A percentile compares a stretch with the other conserved stretches of the same genome.
phyloP scores from a whole-genome alignment of 2,888 invertebrate genomes.

The Nephrotoma flavescens region DNA sequence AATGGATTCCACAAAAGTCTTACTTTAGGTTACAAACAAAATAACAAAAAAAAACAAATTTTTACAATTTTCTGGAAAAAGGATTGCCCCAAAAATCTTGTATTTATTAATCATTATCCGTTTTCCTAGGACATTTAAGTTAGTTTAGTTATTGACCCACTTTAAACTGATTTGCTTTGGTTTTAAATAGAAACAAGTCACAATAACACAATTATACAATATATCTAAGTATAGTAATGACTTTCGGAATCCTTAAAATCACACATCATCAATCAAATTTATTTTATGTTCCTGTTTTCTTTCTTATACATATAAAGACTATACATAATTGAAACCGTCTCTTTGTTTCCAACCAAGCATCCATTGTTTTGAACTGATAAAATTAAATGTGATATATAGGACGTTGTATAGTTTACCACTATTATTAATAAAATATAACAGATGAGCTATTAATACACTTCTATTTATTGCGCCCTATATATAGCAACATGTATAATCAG shows the following conservation, averaged over 20 bases:
- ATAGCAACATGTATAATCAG: background rate
- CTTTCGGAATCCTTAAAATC: background rate
- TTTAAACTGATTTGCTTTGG: background rate
- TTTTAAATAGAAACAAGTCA: background rate
- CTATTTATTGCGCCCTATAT: background rate
- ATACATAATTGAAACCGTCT: background rate
- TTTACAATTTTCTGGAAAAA: too few relatives aligned
- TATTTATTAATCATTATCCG: background rate
- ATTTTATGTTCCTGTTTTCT: background rate
- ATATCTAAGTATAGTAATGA: background rate
- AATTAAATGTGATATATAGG: background rate
- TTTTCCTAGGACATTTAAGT: background rate
- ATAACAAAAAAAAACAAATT: too few relatives aligned
- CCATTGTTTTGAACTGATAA: background rate
- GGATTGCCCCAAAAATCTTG: too few relatives aligned
- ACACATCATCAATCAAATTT: background rate
- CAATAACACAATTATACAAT: background rate
- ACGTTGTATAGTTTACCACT: background rate
- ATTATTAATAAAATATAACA: background rate
- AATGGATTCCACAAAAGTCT: background rate
- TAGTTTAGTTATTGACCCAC: background rate
- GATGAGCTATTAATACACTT: background rate
- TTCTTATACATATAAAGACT: background rate
- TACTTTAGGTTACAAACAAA: too few relatives aligned
- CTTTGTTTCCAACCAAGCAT: background rate